Evolutionary conservation across 2,888 invertebrate genomes (phyloP).

Genomic region (Laothoe populi): DNA sequence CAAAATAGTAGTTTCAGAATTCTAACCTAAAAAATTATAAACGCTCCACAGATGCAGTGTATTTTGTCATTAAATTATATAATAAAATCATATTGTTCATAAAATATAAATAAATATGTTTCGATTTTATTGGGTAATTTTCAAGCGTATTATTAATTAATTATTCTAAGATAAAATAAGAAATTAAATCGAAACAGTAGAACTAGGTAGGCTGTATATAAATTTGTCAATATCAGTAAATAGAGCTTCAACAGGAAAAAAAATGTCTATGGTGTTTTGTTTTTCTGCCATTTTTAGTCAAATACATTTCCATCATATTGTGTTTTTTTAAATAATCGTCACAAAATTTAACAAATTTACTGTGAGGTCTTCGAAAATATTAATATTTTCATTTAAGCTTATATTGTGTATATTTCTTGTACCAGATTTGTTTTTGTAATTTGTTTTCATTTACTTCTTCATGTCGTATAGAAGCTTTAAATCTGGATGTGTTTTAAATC

Average conservation of each 20-base stretch:
- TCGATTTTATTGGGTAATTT: too few species aligned
- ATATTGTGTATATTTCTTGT: constrained; percentile 41
- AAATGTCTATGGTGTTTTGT: constrained; percentile 73
- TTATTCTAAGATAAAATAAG: neutral
- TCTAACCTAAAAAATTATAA: too few species aligned
- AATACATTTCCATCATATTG: constrained; percentile 75
- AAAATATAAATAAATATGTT: too few species aligned
- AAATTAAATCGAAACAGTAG: neutral
- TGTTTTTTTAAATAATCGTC: constrained; percentile 63
- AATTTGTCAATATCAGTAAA: neutral
- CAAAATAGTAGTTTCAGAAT: too few species aligned
- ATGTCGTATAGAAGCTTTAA: constrained; percentile 38
- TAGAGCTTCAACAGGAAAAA: constrained; percentile 40
- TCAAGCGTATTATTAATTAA: too few species aligned
- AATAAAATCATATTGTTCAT: too few species aligned
- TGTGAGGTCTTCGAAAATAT: constrained; percentile 69
- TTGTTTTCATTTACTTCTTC: constrained; percentile 38
- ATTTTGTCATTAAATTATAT: too few species aligned
- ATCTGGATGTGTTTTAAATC: constrained; percentile 36
- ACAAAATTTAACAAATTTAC: constrained; percentile 73
- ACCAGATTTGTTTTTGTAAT: constrained; percentile 38
- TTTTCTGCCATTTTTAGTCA: constrained; percentile 80
- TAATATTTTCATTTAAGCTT: constrained; percentile 53
- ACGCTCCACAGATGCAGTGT: too few species aligned
- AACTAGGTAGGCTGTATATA: neutral